These are phyloP conservation scores for Himalopsyche anomala DNA, from an alignment of 2,888 invertebrate species.

Conservation along the genomic window DNA sequence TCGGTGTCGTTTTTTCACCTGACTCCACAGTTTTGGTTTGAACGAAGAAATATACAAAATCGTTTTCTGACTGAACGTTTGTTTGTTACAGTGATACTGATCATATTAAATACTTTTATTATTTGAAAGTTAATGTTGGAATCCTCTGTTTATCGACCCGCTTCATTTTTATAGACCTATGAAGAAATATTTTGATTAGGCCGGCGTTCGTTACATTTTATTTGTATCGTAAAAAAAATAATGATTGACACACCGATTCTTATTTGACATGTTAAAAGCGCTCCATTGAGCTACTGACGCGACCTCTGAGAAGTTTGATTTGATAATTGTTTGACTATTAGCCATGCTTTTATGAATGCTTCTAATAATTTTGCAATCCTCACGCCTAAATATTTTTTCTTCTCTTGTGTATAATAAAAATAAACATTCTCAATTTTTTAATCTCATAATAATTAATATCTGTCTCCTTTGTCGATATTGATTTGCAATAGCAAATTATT, in stretches of 20 bases:
- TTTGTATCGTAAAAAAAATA: constrained; percentile 45
- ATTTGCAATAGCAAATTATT: too few species aligned
- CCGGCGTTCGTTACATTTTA: constrained; percentile 42
- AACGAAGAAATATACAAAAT: too few species aligned
- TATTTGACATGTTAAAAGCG: constrained; percentile 60
- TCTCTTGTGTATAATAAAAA: constrained; percentile 2
- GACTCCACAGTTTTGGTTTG: too few species aligned
- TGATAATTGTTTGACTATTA: constrained; percentile 60
- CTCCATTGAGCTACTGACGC: constrained; percentile 57
- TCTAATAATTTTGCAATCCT: constrained; percentile 14
- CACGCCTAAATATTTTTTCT: background rate
- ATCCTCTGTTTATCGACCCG: constrained; percentile 2
- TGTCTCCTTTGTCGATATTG: too few species aligned
- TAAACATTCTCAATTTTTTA: too few species aligned
- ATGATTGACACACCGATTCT: constrained; percentile 57
- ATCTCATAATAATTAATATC: too few species aligned
- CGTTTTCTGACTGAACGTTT: too few species aligned
- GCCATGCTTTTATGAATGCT: constrained; percentile 41
- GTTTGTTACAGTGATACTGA: too few species aligned
- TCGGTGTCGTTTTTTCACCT: too few species aligned
- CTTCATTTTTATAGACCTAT: constrained; percentile 37
- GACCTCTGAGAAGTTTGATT: constrained; percentile 56
- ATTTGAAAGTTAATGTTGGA: background rate
- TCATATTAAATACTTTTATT: background rate
- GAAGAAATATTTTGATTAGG: constrained; percentile 61